Percentiles rank a stretch among this genome's conserved stretches.
phyloP scores from a whole-genome alignment of 2,113 vertebrate genomes.

The Cyanistes caeruleus region DNA sequence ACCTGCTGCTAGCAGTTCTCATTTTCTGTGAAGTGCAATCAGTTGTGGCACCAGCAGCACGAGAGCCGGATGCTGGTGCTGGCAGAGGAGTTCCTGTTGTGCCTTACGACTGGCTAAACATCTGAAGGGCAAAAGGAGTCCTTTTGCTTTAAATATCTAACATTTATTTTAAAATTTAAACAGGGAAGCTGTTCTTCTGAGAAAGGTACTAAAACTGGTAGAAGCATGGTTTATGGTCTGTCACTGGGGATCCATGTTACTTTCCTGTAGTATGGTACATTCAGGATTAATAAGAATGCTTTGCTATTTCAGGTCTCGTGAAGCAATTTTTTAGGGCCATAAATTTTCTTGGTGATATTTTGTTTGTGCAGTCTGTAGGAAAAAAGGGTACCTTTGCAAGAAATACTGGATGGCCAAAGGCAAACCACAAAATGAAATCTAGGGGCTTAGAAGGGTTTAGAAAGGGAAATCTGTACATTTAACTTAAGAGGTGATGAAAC shows the following conservation, averaged over 20 bases:
- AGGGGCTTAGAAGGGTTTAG: neutral
- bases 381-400: neutral
- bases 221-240: neutral
- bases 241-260: neutral
- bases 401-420: neutral
- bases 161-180: conserved; percentile 1
- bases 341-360: neutral
- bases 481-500: conserved; percentile 24
- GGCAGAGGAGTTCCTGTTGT: neutral
- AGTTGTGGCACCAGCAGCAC: neutral
- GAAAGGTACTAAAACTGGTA: neutral
- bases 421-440: neutral
- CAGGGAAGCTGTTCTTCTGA: neutral
- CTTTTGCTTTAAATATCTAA: neutral
- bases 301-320: neutral
- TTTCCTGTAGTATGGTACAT: neutral
- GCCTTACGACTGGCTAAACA: neutral
- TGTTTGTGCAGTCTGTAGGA: neutral
- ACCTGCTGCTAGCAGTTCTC: neutral
- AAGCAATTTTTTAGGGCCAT: neutral
- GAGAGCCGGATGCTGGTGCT: neutral
- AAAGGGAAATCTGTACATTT: conserved; percentile 12
- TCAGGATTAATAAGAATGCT: neutral
- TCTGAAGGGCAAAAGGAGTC: neutral
- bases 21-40: neutral